Evolutionary conservation across 1,140 invertebrate species (phyloP).

Genomic region (Atta texana): DNA sequence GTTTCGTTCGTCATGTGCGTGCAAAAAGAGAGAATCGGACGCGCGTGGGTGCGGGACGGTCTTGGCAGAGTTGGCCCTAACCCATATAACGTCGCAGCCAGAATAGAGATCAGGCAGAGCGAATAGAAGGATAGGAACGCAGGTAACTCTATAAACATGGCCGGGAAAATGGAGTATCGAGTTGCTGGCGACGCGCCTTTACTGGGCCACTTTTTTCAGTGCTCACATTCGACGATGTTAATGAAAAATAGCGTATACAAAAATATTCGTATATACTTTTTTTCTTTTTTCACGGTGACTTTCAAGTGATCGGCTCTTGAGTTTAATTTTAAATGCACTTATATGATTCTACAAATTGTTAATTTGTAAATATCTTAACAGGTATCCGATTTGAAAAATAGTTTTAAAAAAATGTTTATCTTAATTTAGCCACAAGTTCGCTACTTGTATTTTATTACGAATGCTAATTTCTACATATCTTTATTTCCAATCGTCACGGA

Average conservation of each 20-base stretch:
- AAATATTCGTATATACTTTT: neutral
- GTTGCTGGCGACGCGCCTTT: constrained; percentile 43
- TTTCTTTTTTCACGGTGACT: neutral
- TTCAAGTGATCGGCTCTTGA: neutral
- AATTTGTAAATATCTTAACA: constrained; percentile 14
- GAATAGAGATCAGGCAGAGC: constrained; percentile 76
- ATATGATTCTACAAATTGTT: neutral
- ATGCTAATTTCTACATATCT: neutral
- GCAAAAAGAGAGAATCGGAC: constrained; percentile 59
- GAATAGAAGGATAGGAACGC: constrained; percentile 60
- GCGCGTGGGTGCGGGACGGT: constrained; percentile 73
- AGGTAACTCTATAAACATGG: constrained; percentile 55
- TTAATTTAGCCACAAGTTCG: neutral
- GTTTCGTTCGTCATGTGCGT: constrained; percentile 42
- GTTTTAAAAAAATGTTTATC: constrained; percentile 4
- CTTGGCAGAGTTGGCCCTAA: constrained; percentile 81
- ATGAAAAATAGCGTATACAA: neutral
- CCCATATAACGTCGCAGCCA: constrained; percentile 77
- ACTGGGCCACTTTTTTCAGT: neutral
- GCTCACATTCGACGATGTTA: neutral
- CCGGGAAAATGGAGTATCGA: constrained; percentile 48
- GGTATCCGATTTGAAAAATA: neutral
- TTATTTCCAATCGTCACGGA: neutral
- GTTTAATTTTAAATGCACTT: neutral
- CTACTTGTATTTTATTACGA: neutral